Evolutionary conservation across 1,140 invertebrate genomes (phyloP).

Genomic region (Penaeus indicus): DNA sequence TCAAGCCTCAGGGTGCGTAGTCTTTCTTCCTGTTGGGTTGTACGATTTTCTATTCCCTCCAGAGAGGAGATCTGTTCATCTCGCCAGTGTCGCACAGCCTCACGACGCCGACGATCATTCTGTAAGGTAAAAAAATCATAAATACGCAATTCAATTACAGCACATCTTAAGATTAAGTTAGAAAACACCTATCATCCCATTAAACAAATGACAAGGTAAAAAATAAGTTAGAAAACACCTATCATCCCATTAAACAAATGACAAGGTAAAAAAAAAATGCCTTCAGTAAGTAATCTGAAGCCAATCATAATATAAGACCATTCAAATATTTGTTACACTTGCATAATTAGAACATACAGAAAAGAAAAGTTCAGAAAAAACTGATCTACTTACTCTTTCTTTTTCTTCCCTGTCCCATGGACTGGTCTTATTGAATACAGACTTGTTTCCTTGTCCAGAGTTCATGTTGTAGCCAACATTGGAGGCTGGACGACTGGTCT

Average conservation of each 20-base stretch:
- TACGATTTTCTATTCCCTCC: constrained; percentile 77
- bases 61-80: constrained; percentile 89
- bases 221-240: background rate
- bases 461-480: constrained; percentile 71
- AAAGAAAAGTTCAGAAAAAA: constrained; percentile 17
- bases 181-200: too few species aligned
- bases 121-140: constrained; percentile 68
- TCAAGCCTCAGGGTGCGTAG: constrained; percentile 86
- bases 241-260: too few species aligned
- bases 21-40: constrained; percentile 87
- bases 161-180: background rate
- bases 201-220: constrained; percentile 40
- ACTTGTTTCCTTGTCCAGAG: constrained; percentile 72
- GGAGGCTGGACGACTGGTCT: constrained; percentile 63
- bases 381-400: constrained; percentile 76
- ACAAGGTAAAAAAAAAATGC: constrained; percentile 46
- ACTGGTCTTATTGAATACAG: constrained; percentile 75
- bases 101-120: constrained; percentile 79
- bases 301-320: too few species aligned
- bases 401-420: constrained; percentile 91
- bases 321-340: too few species aligned
- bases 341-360: background rate
- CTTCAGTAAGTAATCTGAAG: too few species aligned
- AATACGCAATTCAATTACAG: background rate
- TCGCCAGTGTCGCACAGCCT: constrained; percentile 80